A percentile compares a stretch with the other conserved stretches of the same genome.
Evolutionary conservation across 2,888 invertebrate genomes (phyloP).

Genomic region (Aquatica leii): DNA sequence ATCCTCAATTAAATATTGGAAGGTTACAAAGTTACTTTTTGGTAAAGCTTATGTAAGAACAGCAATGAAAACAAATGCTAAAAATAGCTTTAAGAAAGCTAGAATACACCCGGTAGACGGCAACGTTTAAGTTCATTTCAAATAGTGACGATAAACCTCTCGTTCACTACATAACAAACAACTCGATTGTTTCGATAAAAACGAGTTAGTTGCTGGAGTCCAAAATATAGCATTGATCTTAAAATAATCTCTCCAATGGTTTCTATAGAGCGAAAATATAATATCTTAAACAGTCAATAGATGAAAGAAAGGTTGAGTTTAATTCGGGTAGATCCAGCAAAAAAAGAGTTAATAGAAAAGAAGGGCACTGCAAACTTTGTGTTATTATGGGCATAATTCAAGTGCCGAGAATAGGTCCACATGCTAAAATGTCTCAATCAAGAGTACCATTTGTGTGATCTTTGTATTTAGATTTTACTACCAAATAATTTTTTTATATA

Average conservation of each 20-base stretch:
- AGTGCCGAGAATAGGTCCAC: neutral
- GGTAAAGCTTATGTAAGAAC: neutral
- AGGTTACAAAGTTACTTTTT: too few relatives aligned
- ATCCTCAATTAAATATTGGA: too few relatives aligned
- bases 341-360: neutral
- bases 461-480: neutral
- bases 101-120: neutral
- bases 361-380: neutral
- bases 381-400: neutral
- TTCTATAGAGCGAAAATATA: neutral
- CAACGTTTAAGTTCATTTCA: neutral
- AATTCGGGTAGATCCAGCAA: neutral
- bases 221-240: too few relatives aligned
- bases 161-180: neutral
- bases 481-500: neutral
- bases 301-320: neutral
- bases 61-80: neutral
- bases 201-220: too few relatives aligned
- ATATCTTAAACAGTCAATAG: neutral
- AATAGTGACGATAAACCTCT: neutral
- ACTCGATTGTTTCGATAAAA: neutral
- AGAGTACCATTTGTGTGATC: neutral
- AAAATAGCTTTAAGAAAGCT: neutral
- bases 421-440: neutral
- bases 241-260: neutral